These are phyloP conservation scores for Mormyrus proboscirostris DNA, from an alignment of 2,797 vertebrate species.

Conservation along the genomic window DNA sequence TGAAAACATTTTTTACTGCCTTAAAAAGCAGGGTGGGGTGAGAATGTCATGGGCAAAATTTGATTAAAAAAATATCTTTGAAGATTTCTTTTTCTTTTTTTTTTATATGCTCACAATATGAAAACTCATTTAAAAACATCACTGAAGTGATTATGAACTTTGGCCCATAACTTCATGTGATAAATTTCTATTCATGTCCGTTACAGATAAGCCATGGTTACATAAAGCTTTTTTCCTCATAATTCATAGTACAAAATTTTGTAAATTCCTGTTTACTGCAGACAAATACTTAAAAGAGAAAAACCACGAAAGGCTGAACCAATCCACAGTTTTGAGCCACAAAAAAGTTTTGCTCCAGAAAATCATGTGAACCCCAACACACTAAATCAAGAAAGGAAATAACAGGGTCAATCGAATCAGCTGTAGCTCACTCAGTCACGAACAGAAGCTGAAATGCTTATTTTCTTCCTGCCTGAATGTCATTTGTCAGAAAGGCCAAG, in stretches of 20 bases:
- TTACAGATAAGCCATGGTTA: background rate
- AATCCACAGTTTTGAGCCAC: background rate
- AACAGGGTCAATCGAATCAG: background rate
- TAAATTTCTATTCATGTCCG: background rate
- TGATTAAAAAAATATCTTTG: background rate
- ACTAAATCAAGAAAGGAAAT: background rate
- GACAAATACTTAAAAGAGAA: background rate
- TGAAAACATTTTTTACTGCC: background rate
- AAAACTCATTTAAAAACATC: background rate
- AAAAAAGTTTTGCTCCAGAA: conserved; percentile 1
- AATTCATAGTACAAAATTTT: background rate
- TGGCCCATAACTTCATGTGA: background rate
- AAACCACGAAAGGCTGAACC: background rate
- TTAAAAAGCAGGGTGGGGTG: background rate
- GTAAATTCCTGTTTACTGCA: conserved; percentile 9
- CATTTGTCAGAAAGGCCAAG: conserved; percentile 26
- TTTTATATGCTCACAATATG: background rate
- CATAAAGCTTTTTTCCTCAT: background rate
- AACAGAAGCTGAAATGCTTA: background rate
- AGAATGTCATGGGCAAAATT: background rate
- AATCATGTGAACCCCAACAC: background rate
- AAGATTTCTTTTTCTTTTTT: background rate
- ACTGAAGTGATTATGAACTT: background rate
- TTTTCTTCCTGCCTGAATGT: background rate
- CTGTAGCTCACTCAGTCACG: background rate